These are phyloP conservation scores for Piezodorus guildinii DNA, from an alignment of 1,140 invertebrate genomes.

Conservation along the genomic window DNA sequence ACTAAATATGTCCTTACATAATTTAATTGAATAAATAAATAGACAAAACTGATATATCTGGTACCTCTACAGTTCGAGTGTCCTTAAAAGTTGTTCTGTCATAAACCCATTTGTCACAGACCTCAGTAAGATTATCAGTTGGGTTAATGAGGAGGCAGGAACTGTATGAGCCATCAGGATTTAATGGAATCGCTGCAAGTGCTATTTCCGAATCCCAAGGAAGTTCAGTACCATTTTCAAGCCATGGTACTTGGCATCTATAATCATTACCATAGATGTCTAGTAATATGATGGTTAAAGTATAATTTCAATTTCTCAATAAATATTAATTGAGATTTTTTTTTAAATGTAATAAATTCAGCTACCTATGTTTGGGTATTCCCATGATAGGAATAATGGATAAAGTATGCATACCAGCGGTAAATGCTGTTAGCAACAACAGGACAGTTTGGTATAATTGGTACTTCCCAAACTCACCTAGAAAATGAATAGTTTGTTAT, in stretches of 20 bases:
- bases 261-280: too few relatives aligned
- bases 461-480: slow-evolving; percentile 70
- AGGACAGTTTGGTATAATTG: slow-evolving; percentile 61
- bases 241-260: neutral
- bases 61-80: neutral
- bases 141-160: neutral
- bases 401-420: slow-evolving; percentile 68
- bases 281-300: neutral
- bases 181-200: neutral
- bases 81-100: neutral
- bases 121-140: neutral
- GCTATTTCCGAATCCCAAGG: neutral
- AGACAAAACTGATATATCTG: neutral
- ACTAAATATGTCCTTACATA: neutral
- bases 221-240: neutral
- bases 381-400: slow-evolving; percentile 63
- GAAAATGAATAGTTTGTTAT: slow-evolving; percentile 21
- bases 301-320: too few relatives aligned
- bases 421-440: slow-evolving; percentile 57
- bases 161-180: neutral
- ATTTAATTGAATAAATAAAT: neutral
- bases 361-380: slow-evolving; percentile 56
- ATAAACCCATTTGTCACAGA: neutral
- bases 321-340: neutral
- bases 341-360: neutral